Evolutionary conservation across 2,888 invertebrate species (phyloP).

Genomic region (Sepioteuthis lessoniana): DNA sequence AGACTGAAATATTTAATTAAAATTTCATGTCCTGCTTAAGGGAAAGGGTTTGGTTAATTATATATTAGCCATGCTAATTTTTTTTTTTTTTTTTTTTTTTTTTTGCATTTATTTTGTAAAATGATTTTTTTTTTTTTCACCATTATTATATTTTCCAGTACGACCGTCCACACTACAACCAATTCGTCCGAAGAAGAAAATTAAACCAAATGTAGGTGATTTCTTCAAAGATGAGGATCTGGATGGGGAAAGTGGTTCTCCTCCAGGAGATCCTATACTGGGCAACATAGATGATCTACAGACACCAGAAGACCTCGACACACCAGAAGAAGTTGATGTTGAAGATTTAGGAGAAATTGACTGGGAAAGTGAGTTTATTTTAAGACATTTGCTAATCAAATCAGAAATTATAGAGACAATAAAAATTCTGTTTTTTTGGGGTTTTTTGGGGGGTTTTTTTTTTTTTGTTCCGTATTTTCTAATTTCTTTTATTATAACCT

Average conservation of each 20-base stretch:
- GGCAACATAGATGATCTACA: slow-evolving; percentile 59
- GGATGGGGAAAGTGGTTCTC: slow-evolving; percentile 43
- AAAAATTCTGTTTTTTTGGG: neutral
- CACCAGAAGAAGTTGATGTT: slow-evolving; percentile 60
- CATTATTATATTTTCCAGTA: neutral
- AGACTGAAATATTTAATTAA: too few relatives aligned
- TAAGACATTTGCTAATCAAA: neutral
- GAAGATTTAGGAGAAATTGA: slow-evolving; percentile 62
- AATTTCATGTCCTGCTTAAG: too few relatives aligned
- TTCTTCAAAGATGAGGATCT: slow-evolving; percentile 56
- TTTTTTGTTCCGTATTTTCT: too few relatives aligned
- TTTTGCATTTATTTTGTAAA: too few relatives aligned
- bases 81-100: too few relatives aligned
- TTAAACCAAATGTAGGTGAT: slow-evolving; percentile 57
- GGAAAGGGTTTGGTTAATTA: too few relatives aligned
- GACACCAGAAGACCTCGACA: slow-evolving; percentile 61
- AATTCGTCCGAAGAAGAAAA: slow-evolving; percentile 57
- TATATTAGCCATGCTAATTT: too few relatives aligned
- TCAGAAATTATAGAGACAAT: neutral
- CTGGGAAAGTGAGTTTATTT: slow-evolving; percentile 65
- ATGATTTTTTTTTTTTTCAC: too few relatives aligned
- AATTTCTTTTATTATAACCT: too few relatives aligned
- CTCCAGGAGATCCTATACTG: slow-evolving; percentile 53
- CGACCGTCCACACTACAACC: slow-evolving; percentile 51
- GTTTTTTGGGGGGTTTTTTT: too few relatives aligned